Conservation (phyloP, 2,797 vertebrate genomes). For the Coluber constrictor region DNA sequence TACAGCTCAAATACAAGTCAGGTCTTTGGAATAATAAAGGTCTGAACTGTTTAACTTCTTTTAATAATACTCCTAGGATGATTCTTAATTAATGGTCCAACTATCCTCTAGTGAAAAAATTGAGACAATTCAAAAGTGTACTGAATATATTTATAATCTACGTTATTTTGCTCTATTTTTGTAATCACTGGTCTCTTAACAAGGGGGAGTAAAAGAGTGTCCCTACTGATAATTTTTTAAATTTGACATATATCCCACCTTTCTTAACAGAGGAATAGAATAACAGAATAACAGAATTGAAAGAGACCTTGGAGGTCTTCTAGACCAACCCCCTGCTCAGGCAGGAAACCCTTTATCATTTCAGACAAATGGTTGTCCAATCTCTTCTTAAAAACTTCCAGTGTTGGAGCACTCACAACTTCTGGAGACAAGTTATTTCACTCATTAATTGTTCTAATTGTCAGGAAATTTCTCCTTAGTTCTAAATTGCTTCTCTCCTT, state of each 20-base stretch:
- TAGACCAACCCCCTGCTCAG: background rate
- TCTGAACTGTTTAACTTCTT: slow-evolving; percentile 36
- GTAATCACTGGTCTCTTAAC: background rate
- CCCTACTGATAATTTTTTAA: background rate
- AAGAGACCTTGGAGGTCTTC: background rate
- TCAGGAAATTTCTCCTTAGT: background rate
- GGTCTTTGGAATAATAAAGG: slow-evolving; percentile 68
- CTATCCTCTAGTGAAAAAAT: background rate
- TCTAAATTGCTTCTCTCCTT: background rate
- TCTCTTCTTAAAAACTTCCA: background rate
- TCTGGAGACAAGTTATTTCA: background rate
- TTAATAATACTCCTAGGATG: slow-evolving; percentile 49
- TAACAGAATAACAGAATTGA: background rate
- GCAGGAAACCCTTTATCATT: background rate
- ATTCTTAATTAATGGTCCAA: slow-evolving; percentile 26
- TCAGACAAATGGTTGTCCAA: background rate
- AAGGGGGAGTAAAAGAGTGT: background rate
- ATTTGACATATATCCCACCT: background rate
- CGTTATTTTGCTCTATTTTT: background rate
- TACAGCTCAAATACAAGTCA: slow-evolving; percentile 54
- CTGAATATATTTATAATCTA: slow-evolving; percentile 4
- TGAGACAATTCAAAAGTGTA: background rate
- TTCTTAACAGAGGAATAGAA: background rate
- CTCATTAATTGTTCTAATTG: background rate
- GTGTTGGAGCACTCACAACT: no score